These are phyloP conservation scores for Monoplex corrugatus DNA, from an alignment of 2,888 invertebrate species.

Conservation along the genomic window DNA sequence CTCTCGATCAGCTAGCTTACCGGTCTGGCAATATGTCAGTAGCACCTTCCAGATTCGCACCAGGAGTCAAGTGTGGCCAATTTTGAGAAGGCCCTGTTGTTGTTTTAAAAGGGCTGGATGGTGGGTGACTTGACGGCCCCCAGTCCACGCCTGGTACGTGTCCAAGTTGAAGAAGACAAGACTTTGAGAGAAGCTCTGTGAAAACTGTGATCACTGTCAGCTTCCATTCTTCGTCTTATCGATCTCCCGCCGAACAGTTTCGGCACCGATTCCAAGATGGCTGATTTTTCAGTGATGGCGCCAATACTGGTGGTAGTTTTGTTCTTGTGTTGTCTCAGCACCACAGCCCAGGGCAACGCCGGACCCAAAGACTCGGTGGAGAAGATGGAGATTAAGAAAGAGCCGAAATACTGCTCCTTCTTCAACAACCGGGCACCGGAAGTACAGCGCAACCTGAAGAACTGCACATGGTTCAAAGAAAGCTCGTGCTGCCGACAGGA, in stretches of 20 bases:
- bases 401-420: conserved; percentile 78
- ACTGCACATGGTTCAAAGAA: conserved; percentile 81
- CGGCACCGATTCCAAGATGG: conserved; percentile 35
- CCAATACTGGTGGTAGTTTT: not conserved
- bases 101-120: too few species aligned
- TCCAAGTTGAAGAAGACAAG: too few species aligned
- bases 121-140: too few species aligned
- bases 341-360: not conserved
- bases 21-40: too few species aligned
- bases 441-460: conserved; percentile 79
- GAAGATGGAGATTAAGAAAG: conserved; percentile 40
- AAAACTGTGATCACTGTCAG: too few species aligned
- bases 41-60: too few species aligned
- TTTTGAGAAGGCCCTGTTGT: too few species aligned
- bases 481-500: conserved; percentile 81
- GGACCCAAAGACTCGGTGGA: not conserved
- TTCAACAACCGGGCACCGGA: conserved; percentile 81
- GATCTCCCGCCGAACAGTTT: conserved; percentile 8
- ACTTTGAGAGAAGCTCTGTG: too few species aligned
- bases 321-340: not conserved
- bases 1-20: too few species aligned
- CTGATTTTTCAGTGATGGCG: not conserved
- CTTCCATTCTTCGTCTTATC: not conserved
- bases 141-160: too few species aligned
- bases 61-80: too few species aligned